phyloP scores from a whole-genome alignment of 2,113 vertebrate species.

The Centropus unirufus region DNA sequence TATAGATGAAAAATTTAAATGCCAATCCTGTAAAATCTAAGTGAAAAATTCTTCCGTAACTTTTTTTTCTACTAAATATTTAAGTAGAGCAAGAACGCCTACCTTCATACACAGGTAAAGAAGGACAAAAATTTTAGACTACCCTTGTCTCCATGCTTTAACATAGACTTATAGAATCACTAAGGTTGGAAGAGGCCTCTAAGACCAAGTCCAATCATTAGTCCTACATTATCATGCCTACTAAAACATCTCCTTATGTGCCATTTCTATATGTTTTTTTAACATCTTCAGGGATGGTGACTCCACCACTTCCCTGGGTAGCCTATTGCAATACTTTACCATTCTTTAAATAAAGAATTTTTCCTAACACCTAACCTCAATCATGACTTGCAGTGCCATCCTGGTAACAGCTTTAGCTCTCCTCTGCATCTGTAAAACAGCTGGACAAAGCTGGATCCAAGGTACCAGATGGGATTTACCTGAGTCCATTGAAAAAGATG shows the following conservation, averaged over 20 bases:
- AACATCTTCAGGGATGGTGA: too few species aligned
- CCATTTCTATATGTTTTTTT: too few species aligned
- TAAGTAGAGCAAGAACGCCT: background rate
- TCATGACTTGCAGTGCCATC: background rate
- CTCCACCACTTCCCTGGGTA: too few species aligned
- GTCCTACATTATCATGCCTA: too few species aligned
- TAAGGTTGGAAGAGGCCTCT: too few species aligned
- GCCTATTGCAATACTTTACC: too few species aligned
- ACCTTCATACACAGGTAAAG: background rate
- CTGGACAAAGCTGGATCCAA: background rate
- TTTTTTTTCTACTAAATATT: background rate
- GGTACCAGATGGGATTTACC: background rate
- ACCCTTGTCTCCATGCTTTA: background rate
- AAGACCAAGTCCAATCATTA: too few species aligned
- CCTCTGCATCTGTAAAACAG: background rate
- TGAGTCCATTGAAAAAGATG: background rate
- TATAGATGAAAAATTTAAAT: background rate
- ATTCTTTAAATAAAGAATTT: too few species aligned
- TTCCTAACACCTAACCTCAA: too few species aligned
- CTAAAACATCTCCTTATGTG: too few species aligned
- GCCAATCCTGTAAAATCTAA: background rate
- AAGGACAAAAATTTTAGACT: background rate
- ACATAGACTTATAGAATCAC: background rate
- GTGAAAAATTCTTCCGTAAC: background rate
- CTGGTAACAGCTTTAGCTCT: background rate